A percentile compares a stretch with the other conserved stretches of the same genome.
phyloP scores from a whole-genome alignment of 2,888 invertebrate genomes.

The Strigamia crassipes region DNA sequence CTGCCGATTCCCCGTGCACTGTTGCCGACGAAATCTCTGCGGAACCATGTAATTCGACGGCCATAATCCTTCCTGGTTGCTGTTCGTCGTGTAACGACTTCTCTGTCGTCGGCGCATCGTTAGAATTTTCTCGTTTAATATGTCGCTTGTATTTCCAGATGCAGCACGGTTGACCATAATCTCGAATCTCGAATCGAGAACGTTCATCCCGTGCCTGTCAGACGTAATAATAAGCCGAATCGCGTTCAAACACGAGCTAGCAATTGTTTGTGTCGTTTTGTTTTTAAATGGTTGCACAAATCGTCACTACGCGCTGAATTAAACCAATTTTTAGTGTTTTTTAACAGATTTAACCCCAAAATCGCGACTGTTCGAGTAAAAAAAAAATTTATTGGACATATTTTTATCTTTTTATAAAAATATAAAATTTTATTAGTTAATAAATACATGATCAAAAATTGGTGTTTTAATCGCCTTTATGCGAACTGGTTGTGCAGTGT shows the following conservation, averaged over 20 bases:
- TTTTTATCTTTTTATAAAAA: too few relatives aligned
- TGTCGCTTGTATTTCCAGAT: constrained; percentile 8
- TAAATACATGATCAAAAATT: too few relatives aligned
- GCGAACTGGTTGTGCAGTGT: too few relatives aligned
- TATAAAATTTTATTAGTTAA: too few relatives aligned
- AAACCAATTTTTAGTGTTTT: too few relatives aligned
- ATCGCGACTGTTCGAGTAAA: too few relatives aligned
- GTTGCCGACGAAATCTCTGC: constrained; percentile 43
- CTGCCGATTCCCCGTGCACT: background rate
- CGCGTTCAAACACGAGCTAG: background rate
- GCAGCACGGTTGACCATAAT: background rate
- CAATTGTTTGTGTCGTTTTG: background rate
- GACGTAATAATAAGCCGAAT: background rate
- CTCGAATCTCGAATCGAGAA: constrained; percentile 19
- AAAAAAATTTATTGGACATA: too few relatives aligned
- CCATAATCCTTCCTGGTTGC: constrained; percentile 47
- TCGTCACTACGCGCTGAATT: too few relatives aligned
- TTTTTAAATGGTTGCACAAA: background rate
- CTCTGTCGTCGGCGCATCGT: constrained; percentile 46
- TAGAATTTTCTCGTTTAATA: background rate
- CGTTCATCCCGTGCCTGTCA: constrained; percentile 6
- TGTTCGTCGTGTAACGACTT: constrained; percentile 47
- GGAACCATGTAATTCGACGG: constrained; percentile 47
- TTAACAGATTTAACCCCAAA: too few relatives aligned
- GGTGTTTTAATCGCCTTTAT: too few relatives aligned